Conservation (phyloP, 2,888 invertebrate species). For the Balanococcus diminutus region DNA sequence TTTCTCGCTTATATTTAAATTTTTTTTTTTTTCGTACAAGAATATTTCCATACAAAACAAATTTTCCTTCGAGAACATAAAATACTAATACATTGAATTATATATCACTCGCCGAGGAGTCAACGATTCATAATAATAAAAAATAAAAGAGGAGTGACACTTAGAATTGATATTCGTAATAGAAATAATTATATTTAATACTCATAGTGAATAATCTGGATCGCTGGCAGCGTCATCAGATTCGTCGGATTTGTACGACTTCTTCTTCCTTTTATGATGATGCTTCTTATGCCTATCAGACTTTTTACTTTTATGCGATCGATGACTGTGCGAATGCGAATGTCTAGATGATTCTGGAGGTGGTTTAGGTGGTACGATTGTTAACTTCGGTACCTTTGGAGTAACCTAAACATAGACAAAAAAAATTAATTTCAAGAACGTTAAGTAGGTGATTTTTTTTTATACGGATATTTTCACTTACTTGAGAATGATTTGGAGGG, state of each 20-base stretch:
- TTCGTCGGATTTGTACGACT: constrained; percentile 63
- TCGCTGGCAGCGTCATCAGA: constrained; percentile 73
- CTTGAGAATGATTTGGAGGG: constrained; percentile 39
- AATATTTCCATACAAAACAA: not conserved
- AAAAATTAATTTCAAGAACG: no score
- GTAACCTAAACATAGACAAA: constrained; percentile 36
- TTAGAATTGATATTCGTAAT: not conserved
- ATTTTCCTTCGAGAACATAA: not conserved
- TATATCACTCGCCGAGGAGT: not conserved
- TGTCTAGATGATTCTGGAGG: constrained; percentile 57
- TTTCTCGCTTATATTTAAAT: no score
- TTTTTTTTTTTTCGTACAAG: not conserved
- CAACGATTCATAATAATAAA: not conserved
- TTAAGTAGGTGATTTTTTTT: no score
- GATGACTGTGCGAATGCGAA: constrained; percentile 57
- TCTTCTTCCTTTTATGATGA: constrained; percentile 60
- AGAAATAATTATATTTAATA: constrained; percentile 44
- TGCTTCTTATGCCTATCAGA: constrained; percentile 60
- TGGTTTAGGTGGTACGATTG: constrained; percentile 59
- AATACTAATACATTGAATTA: not conserved
- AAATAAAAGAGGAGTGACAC: not conserved
- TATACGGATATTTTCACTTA: no score
- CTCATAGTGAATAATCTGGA: constrained; percentile 62
- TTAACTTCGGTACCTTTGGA: constrained; percentile 59
- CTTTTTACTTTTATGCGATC: constrained; percentile 59